Evolutionary conservation across 2,888 invertebrate species (phyloP), one percentile per base, ranked within the genome.

Genomic region (Stenotaenia linearis): DNA sequence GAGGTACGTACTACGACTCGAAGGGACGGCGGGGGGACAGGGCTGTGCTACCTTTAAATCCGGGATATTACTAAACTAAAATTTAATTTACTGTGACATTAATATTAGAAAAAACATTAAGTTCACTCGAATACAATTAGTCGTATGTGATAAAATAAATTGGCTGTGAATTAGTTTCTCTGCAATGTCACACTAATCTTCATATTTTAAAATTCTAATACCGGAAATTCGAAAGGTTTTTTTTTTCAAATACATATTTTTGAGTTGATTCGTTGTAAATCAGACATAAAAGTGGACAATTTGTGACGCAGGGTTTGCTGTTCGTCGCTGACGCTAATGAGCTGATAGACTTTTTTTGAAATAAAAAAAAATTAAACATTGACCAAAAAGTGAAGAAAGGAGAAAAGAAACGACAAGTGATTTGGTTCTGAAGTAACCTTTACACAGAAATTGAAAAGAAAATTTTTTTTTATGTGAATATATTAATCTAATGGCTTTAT

Each of bases 1-100:
- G 76, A 79, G 75, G 79, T 79, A 79, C 75, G 79, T 79, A 79
- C 79, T 69, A 69, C 69, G 69, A 69, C 9, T 56, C 78, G 32
- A 30, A 30, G 78, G 77, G 77, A 45, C 40, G 77, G 45, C 77
- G 50, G 35, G 25, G 56, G 56, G 78, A 78, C 28, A 78, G 78
- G 61, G 78, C 78, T 28, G 78, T 78, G 32, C 78, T 15, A 30
- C 78, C 69, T 69, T 69, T 69, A 69, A 69, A 69, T 28, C 69
- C 61, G 61, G 61, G 15, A 28, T 28, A 69, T 69, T 69, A 61
- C 5, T 0, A 74, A 32, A 30, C 6, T 28, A 28, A 37, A 35
- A 30, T 10, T 75, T 15, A 75, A n/a, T 37, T 23, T 21, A 75
- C 7, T 32, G 10, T 75, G 35, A 21, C 32, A 23, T 35, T 12